Percentiles rank a stretch among this genome's conserved stretches.
Evolutionary conservation across 1,140 invertebrate genomes (phyloP).

Genomic region (Leguminivora glycinivorella): DNA sequence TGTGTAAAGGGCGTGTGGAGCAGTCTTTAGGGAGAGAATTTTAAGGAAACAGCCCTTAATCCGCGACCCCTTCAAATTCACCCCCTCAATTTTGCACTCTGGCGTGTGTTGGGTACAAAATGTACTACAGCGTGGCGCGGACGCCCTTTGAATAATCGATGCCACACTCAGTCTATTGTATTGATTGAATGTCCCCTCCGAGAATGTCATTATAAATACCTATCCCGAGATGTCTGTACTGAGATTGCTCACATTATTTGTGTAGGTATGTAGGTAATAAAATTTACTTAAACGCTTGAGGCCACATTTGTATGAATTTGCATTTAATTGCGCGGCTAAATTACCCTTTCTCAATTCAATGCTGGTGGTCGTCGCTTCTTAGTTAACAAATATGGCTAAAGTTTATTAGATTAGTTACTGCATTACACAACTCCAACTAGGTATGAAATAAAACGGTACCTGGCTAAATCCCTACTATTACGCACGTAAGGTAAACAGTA

Average conservation of each 20-base stretch:
- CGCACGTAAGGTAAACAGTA: slow-evolving; percentile 21
- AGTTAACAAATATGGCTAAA: too few relatives aligned
- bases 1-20: slow-evolving; percentile 11
- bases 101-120: background rate
- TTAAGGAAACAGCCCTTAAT: slow-evolving; percentile 15
- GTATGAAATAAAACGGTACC: slow-evolving; percentile 12
- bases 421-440: slow-evolving; percentile 16
- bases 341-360: background rate
- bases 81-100: slow-evolving; percentile 12
- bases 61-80: background rate
- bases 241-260: background rate
- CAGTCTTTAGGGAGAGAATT: slow-evolving; percentile 21
- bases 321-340: background rate
- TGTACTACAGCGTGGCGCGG: too few relatives aligned
- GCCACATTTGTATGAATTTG: background rate
- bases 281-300: too few relatives aligned
- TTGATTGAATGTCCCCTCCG: slow-evolving; percentile 23
- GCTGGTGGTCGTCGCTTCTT: background rate
- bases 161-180: slow-evolving; percentile 14
- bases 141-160: slow-evolving; percentile 16
- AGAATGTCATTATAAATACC: slow-evolving; percentile 18
- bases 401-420: background rate
- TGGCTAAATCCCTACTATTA: slow-evolving; percentile 12
- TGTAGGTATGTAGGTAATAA: background rate
- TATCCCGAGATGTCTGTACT: background rate